Evolutionary conservation across 1,140 invertebrate genomes (phyloP), one percentile per base, ranked within the genome.

Genomic region (Lasioglossum baleicum): DNA sequence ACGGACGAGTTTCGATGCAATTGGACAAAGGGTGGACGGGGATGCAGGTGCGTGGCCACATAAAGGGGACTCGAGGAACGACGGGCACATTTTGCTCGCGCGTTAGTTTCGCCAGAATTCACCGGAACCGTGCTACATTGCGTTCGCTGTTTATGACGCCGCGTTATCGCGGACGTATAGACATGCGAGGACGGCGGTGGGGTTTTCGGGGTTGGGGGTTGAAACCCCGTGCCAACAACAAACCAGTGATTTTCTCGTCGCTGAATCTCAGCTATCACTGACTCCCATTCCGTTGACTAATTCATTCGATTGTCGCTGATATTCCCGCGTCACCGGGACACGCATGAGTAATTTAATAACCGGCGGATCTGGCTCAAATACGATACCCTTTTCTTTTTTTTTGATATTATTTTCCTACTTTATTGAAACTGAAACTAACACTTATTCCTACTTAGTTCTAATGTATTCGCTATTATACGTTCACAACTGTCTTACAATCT

Each of bases 31-130:
- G 64, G 31, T 11, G 31, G 61, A 31, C 20, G 4, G 20, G 20
- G 17, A 72, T 71, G n/a, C 31, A 75, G n/a, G 35, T 15, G 72
- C 20, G 44, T 48, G 17, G 15, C 31, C 61, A 10, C n/a, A 51
- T 64, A 67, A 60, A 78, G 53, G 53, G 31, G 60, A 11, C 1
- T 2, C 8, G 44, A 70, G 42, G 10, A 7, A 69, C 40, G 15
- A 64, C 31, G 40, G 48, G 35, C 70, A 15, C 48, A 35, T 83
- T 80, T 48, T 48, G 20, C 17, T 67, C 44, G 71, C 70, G 53
- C 42, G 58, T 82, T 73, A 79, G 78, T 69, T 78, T 82, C 42
- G 67, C 10, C 8, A 70, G 53, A 56, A 78, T 74, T 79, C 58
- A 81, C 31, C 35, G 68, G 13, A 51, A 67, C 20, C 48, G 22